Percentiles rank a stretch among this genome's conserved stretches.
These are phyloP conservation scores for Drosophila watanabei DNA, from an alignment of 1,140 invertebrate species.

Conservation along the genomic window DNA sequence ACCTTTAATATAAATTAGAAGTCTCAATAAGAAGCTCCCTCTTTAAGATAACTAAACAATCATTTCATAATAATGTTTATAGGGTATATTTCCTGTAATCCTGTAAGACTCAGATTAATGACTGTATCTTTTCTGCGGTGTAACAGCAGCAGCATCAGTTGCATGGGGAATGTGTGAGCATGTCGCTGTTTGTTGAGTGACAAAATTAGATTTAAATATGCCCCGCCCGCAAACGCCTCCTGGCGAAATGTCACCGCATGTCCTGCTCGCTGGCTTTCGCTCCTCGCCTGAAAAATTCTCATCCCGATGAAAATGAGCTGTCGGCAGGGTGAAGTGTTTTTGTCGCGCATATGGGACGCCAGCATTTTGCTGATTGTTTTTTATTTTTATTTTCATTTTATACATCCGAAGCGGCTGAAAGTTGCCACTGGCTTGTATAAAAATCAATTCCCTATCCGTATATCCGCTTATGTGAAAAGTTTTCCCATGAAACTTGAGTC, in stretches of 20 bases:
- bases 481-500: slow-evolving; percentile 67
- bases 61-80: no score
- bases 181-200: slow-evolving; percentile 71
- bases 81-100: no score
- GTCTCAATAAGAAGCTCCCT: neutral
- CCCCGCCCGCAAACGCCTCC: slow-evolving; percentile 54
- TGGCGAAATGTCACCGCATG: slow-evolving; percentile 76
- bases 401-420: slow-evolving; percentile 22
- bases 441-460: slow-evolving; percentile 74
- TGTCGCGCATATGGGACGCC: slow-evolving; percentile 38
- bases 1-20: no score
- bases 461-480: slow-evolving; percentile 72
- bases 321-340: slow-evolving; percentile 43
- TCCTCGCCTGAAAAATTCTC: slow-evolving; percentile 10
- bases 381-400: slow-evolving; percentile 49
- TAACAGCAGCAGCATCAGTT: slow-evolving; percentile 31
- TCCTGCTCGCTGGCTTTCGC: slow-evolving; percentile 43
- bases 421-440: slow-evolving; percentile 20
- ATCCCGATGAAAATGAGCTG: slow-evolving; percentile 69
- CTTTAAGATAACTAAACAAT: neutral
- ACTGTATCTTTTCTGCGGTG: neutral
- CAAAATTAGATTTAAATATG: slow-evolving; percentile 84
- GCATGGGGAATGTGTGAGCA: slow-evolving; percentile 43
- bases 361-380: slow-evolving; percentile 45
- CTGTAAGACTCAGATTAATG: fast-evolving